Base-by-base conservation (phyloP, 2,113 vertebrate genomes). In the Micronisus gabar region DNA sequence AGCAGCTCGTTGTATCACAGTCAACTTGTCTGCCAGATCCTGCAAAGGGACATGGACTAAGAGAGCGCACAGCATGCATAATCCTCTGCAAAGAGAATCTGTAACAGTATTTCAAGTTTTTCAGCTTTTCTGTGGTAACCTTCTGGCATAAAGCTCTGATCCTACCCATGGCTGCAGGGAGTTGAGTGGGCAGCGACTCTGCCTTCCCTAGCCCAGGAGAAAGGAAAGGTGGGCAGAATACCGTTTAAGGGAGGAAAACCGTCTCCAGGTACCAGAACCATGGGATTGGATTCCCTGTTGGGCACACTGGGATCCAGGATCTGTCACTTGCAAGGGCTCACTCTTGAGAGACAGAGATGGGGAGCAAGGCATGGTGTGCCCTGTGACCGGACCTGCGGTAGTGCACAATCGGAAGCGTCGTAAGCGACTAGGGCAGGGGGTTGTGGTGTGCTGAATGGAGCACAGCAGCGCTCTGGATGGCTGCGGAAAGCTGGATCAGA, bases 361-460 rank as follows among this genome's bases (percentile, higher is more conserved):
- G 27, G 47, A 74, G 19, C 41, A 17, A 45, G 68, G 30, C 30
- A 5, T 0, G 1, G 40, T 2, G 27, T 53, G 47, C 20, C 66
- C 66, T 34, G 27, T 30, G 48, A 11, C 20, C 10, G 61, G 65
- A 78, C 13, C 16, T 2, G 10, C 15, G 12, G 25, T 1, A 7
- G 13, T 1, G 48, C 21, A 3, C 6, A 0, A 2, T 12, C 5
- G 20, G 62, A 22, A 63, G 52, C 70, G 6, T 7, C 15, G 2
- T 4, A 30, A 14, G 15, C 2, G 4, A 4, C 11, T 3, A 6
- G 25, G 17, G 61, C 38, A 47, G 32, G 22, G 45, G 41, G 41
- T 36, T 30, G 40, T 4, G 61, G 20, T 15, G 43, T 25, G 63
- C 61, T 14, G 80, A 15, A 23, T 1, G 22, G 45, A 55, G 85